Percentiles rank a stretch among this genome's conserved stretches.
Evolutionary conservation across 2,113 vertebrate species (phyloP).

Genomic region (Laticauda colubrina): DNA sequence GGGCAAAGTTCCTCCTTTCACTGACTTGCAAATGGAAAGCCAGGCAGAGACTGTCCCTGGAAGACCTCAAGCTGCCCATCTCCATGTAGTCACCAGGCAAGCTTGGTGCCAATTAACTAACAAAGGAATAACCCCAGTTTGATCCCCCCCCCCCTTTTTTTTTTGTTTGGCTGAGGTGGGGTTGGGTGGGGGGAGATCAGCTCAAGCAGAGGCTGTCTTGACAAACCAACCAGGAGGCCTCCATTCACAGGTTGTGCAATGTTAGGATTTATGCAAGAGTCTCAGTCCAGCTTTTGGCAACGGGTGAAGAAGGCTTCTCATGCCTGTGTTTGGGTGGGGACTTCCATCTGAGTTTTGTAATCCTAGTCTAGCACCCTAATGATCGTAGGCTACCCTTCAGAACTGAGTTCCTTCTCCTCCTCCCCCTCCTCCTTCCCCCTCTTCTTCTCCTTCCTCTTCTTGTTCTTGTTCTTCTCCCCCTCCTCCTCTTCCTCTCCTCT

Average conservation of each 20-base stretch:
- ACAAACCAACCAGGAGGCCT: not conserved
- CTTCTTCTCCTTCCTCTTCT: rapidly evolving
- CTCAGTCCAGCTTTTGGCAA: not conserved
- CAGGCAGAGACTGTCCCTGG: not conserved
- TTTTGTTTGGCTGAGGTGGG: not conserved
- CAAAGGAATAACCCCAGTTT: not conserved
- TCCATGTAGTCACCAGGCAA: not conserved
- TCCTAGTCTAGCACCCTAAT: not conserved
- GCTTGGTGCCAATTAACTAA: not conserved
- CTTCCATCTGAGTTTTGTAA: not conserved
- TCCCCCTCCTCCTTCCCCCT: not conserved
- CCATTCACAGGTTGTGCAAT: not conserved
- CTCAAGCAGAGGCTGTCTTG: not conserved
- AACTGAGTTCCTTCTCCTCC: not conserved
- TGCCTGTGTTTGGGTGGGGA: not conserved
- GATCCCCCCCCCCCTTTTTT: not conserved
- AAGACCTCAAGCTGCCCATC: not conserved
- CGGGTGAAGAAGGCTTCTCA: not conserved
- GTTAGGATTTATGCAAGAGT: not conserved
- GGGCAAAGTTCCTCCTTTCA: not conserved
- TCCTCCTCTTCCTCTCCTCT: rapidly evolving
- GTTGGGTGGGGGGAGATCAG: too few species aligned
- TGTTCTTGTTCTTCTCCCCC: not conserved
- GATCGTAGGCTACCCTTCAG: not conserved
- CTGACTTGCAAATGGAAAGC: constrained; percentile 17